phyloP scores from a whole-genome alignment of 2,888 invertebrate species.

The Axea sp. region DNA sequence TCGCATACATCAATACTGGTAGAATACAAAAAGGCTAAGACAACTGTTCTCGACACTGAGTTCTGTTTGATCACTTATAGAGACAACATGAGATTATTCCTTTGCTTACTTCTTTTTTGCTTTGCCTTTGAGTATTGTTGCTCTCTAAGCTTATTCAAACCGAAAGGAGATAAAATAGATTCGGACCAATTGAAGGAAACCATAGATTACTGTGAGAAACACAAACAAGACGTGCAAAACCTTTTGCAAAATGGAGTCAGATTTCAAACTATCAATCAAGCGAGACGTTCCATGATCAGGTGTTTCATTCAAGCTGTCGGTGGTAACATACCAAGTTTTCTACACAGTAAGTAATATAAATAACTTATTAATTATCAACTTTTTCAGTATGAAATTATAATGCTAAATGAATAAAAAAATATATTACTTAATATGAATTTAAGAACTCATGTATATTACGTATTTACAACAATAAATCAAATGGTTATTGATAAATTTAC shows the following conservation, averaged over 20 bases:
- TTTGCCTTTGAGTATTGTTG: slow-evolving; percentile 44
- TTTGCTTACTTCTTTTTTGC: slow-evolving; percentile 38
- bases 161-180: slow-evolving; percentile 10
- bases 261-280: slow-evolving; percentile 11
- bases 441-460: no score
- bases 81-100: slow-evolving; percentile 33
- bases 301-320: slow-evolving; percentile 42
- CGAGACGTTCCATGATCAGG: slow-evolving; percentile 33
- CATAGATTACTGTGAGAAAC: slow-evolving; percentile 40
- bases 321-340: slow-evolving; percentile 1
- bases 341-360: slow-evolving; percentile 35
- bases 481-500: no score
- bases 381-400: no score
- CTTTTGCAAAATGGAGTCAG: slow-evolving; percentile 33
- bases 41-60: slow-evolving; percentile 5
- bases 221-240: slow-evolving; percentile 33
- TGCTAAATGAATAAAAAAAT: no score
- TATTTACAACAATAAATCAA: no score
- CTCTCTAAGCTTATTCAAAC: slow-evolving; percentile 12
- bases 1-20: slow-evolving; percentile 3
- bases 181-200: background rate
- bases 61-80: slow-evolving; percentile 9
- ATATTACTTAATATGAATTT: no score
- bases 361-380: no score
- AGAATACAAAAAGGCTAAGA: slow-evolving; percentile 33